A percentile compares a stretch with the other conserved stretches of the same genome.
Evolutionary conservation across 92 coral and sea anemone species (phyloP).

Genomic region (Chrysogorgia sp.): DNA sequence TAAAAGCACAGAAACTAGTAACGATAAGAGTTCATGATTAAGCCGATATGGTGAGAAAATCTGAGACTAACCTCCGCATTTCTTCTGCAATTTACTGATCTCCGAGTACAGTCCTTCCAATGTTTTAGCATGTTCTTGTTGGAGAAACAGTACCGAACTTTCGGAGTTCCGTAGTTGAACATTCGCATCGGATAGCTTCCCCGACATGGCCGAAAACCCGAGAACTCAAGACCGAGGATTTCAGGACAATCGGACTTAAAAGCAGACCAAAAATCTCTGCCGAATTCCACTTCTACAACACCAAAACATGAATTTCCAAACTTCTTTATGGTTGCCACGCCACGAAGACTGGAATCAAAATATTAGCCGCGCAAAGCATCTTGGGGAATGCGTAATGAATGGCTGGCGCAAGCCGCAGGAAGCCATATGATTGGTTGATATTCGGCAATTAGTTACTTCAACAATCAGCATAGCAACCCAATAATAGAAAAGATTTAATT

Average conservation of each 20-base stretch:
- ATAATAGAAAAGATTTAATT: too few relatives aligned
- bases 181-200: slow-evolving; percentile 72
- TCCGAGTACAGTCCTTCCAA: slow-evolving; percentile 91
- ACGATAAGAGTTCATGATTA: background rate
- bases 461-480: too few relatives aligned
- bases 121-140: slow-evolving; percentile 97
- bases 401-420: background rate
- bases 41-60: background rate
- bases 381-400: slow-evolving; percentile 28
- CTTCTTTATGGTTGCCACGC: slow-evolving; percentile 36
- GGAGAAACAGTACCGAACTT: slow-evolving; percentile 95
- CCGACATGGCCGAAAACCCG: slow-evolving; percentile 62
- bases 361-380: slow-evolving; percentile 37
- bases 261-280: background rate
- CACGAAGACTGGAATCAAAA: slow-evolving; percentile 27
- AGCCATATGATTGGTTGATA: slow-evolving; percentile 29
- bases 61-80: slow-evolving; percentile 86
- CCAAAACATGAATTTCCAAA: slow-evolving; percentile 8
- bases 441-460: background rate
- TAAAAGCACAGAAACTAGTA: too few relatives aligned
- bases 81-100: slow-evolving; percentile 96
- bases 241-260: background rate
- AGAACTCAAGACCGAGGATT: background rate
- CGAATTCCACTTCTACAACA: background rate
- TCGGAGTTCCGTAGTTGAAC: slow-evolving; percentile 96